Conservation (phyloP, 53 echinoderm and acorn worm species). For the Holothuria scabra region DNA sequence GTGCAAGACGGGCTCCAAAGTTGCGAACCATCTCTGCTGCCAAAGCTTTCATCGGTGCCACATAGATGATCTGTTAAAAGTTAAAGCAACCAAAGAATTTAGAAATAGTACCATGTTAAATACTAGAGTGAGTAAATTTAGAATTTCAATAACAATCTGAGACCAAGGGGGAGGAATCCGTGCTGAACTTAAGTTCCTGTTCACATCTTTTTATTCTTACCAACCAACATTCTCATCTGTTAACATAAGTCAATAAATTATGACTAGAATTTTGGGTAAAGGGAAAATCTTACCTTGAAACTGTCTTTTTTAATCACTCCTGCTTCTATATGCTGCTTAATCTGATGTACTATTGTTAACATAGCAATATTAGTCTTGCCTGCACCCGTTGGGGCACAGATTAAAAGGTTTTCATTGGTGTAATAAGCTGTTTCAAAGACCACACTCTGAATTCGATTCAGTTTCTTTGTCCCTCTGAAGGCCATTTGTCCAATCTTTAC, state of each 20-base stretch:
- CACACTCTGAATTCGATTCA: conserved; percentile 90
- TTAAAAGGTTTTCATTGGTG: conserved; percentile 94
- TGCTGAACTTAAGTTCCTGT: too few species aligned
- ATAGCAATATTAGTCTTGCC: conserved; percentile 99
- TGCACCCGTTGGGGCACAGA: conserved; percentile 95
- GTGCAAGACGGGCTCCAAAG: conserved; percentile 87
- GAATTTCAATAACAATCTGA: too few species aligned
- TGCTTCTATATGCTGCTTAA: conserved; percentile 89
- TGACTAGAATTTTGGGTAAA: too few species aligned
- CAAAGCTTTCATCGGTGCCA: conserved; percentile 98
- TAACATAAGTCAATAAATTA: too few species aligned
- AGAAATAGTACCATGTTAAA: background rate
- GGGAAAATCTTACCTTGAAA: conserved; percentile 76
- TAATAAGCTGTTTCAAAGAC: conserved; percentile 95
- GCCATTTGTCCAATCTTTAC: conserved; percentile 81
- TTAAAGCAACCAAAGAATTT: background rate
- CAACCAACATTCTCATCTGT: too few species aligned
- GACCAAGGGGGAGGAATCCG: too few species aligned
- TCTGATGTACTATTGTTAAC: conserved; percentile 87
- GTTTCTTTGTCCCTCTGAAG: conserved; percentile 70
- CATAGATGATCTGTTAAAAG: conserved; percentile 78
- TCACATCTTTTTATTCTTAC: background rate
- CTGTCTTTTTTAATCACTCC: conserved; percentile 98
- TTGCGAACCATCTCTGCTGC: conserved; percentile 97
- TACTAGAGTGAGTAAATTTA: too few species aligned